Percentiles rank a stretch among this genome's conserved stretches.
These are phyloP conservation scores for Parus major DNA, from an alignment of 2,113 vertebrate species.

Conservation along the genomic window DNA sequence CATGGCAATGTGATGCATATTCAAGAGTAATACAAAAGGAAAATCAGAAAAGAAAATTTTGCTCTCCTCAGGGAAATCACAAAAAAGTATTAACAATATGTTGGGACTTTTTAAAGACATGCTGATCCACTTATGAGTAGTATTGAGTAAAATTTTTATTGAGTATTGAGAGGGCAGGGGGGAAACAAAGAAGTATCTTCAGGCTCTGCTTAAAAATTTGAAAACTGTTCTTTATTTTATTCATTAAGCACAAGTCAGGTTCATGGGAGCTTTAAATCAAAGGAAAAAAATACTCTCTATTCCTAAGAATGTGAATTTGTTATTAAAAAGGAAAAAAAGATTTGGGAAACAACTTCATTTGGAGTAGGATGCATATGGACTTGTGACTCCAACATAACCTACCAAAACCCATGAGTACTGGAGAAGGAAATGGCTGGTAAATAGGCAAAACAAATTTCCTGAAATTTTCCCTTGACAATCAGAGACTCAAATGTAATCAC, in stretches of 20 bases:
- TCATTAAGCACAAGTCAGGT: neutral
- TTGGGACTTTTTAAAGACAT: neutral
- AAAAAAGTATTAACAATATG: neutral
- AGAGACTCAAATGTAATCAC: neutral
- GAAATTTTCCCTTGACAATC: neutral
- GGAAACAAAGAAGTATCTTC: neutral
- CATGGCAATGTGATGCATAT: neutral
- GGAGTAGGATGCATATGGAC: neutral
- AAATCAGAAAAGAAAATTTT: neutral
- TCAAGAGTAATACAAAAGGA: neutral
- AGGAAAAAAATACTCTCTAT: neutral
- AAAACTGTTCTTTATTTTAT: neutral
- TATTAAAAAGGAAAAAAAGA: neutral
- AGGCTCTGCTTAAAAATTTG: neutral
- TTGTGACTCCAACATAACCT: neutral
- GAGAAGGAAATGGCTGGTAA: neutral
- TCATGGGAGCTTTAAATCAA: neutral
- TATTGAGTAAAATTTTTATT: neutral
- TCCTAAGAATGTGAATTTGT: neutral
- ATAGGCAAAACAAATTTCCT: neutral
- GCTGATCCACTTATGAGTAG: neutral
- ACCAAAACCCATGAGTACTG: neutral
- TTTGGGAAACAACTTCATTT: neutral
- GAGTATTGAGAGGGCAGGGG: no score
- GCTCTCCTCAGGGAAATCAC: neutral